Conservation (phyloP, 1,140 invertebrate species). For the Heliconius eleuchia region DNA sequence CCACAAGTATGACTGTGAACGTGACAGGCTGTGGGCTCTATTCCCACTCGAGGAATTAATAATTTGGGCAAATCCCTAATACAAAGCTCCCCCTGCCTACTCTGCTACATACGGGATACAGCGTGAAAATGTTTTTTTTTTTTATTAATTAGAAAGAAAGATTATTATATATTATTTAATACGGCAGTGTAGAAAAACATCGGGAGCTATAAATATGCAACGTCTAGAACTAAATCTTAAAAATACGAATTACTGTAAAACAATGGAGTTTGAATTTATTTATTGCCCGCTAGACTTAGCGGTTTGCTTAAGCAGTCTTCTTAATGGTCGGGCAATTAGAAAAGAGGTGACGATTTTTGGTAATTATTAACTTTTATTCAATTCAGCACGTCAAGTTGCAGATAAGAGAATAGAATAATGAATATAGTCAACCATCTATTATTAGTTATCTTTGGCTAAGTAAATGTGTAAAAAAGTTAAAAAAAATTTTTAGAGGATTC, state of each 20-base stretch:
- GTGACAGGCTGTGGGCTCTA: neutral
- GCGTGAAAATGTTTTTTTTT: neutral
- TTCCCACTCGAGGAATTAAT: neutral
- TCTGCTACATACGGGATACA: neutral
- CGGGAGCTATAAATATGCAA: constrained; percentile 10
- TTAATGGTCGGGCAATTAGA: constrained; percentile 24
- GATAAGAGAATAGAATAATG: too few species aligned
- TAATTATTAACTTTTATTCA: too few species aligned
- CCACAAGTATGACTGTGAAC: neutral
- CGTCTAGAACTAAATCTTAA: constrained; percentile 18
- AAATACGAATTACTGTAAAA: constrained; percentile 20
- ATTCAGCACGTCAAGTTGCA: too few species aligned
- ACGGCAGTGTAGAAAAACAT: too few species aligned
- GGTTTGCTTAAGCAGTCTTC: constrained; percentile 31
- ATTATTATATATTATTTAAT: neutral
- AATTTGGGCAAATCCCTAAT: too few species aligned
- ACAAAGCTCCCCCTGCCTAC: neutral
- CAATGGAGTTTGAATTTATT: constrained; percentile 31
- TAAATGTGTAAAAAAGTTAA: too few species aligned
- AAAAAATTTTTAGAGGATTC: too few species aligned
- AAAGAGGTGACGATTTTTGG: neutral
- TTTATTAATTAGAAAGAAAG: neutral
- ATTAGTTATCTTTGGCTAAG: too few species aligned
- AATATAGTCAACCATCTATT: too few species aligned
- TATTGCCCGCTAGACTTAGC: constrained; percentile 29